These are phyloP conservation scores for Anguilla rostrata DNA, from an alignment of 2,113 vertebrate genomes.

Conservation along the genomic window DNA sequence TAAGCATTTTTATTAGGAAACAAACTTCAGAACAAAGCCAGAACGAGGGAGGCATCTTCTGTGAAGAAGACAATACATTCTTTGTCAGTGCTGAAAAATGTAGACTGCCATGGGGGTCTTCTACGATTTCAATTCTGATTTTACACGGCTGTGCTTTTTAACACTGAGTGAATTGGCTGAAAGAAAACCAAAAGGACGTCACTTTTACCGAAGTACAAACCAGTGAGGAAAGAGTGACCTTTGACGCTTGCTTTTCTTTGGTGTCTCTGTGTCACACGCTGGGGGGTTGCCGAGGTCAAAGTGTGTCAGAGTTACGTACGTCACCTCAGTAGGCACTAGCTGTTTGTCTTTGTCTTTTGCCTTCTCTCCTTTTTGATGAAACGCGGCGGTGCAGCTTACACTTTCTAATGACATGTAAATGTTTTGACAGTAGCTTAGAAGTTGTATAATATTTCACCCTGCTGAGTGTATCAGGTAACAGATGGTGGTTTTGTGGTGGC, in stretches of 20 bases:
- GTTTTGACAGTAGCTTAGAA: neutral
- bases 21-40: neutral
- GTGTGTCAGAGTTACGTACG: neutral
- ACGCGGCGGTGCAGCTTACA: neutral
- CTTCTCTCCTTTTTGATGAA: slow-evolving; percentile 2
- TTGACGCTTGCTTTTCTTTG: slow-evolving; percentile 4
- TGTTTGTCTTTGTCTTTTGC: neutral
- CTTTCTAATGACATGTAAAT: neutral
- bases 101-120: neutral
- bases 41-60: neutral
- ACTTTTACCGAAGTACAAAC: slow-evolving; percentile 8
- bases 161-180: neutral
- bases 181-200: slow-evolving; percentile 2
- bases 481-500: neutral
- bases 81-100: neutral
- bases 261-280: slow-evolving; percentile 8
- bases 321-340: neutral
- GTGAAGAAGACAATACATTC: slow-evolving; percentile 2
- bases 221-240: neutral
- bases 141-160: slow-evolving; percentile 6
- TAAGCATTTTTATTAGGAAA: neutral
- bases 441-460: neutral
- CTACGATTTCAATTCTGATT: neutral
- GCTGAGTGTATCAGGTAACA: neutral
- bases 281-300: slow-evolving; percentile 1